Evolutionary conservation across 2,888 invertebrate species (phyloP).

Genomic region (Rotaria socialis): DNA sequence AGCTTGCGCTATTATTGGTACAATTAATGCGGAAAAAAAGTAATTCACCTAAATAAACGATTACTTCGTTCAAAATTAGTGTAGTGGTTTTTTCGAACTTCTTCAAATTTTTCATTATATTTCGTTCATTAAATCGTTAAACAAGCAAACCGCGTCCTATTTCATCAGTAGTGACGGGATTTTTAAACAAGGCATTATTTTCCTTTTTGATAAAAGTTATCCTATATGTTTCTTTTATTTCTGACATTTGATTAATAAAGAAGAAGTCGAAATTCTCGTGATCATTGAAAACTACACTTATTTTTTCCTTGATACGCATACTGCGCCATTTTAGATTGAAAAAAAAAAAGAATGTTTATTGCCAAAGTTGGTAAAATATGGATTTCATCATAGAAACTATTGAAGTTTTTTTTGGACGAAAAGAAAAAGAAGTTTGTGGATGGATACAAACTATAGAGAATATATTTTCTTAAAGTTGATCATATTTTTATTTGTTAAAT

Average conservation of each 20-base stretch:
- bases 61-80: background rate
- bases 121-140: too few relatives aligned
- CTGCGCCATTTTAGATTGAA: background rate
- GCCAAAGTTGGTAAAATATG: background rate
- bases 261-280: background rate
- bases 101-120: too few relatives aligned
- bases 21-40: constrained; percentile 59
- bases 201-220: background rate
- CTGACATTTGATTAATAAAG: background rate
- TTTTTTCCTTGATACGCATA: background rate
- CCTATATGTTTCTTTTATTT: background rate
- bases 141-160: background rate
- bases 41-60: background rate
- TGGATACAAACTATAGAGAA: background rate
- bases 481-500: too few relatives aligned
- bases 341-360: background rate
- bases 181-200: too few relatives aligned
- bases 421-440: background rate
- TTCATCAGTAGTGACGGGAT: background rate
- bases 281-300: background rate
- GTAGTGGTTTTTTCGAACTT: background rate
- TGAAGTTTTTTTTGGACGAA: background rate
- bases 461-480: too few relatives aligned
- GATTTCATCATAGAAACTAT: background rate
- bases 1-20: constrained; percentile 82